A percentile compares a stretch with the other conserved stretches of the same genome.
Evolutionary conservation across 2,888 invertebrate genomes (phyloP).

Genomic region (Oeneis ivallda): DNA sequence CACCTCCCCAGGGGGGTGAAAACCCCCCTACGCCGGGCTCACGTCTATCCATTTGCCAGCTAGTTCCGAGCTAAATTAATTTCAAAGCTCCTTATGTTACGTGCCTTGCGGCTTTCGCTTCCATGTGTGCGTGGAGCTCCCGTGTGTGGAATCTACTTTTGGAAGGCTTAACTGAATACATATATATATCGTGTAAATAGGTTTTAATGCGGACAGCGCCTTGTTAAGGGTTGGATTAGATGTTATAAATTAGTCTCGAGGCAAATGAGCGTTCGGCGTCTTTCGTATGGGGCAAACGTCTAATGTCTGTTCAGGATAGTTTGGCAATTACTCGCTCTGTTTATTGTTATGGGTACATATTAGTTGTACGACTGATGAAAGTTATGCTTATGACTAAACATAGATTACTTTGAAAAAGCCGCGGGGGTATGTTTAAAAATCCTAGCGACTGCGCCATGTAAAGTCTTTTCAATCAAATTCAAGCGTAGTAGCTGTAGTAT

Average conservation of each 20-base stretch:
- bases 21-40: slow-evolving; percentile 64
- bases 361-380: neutral
- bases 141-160: slow-evolving; percentile 64
- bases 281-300: slow-evolving; percentile 40
- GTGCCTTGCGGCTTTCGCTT: slow-evolving; percentile 79
- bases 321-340: slow-evolving; percentile 37
- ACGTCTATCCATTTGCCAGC: slow-evolving; percentile 83
- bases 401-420: slow-evolving; percentile 3
- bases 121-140: slow-evolving; percentile 61
- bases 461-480: no score
- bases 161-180: slow-evolving; percentile 75
- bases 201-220: slow-evolving; percentile 67
- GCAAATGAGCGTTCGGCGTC: slow-evolving; percentile 54
- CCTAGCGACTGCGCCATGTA: neutral
- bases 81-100: slow-evolving; percentile 83
- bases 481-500: no score
- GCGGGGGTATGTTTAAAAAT: neutral
- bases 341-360: slow-evolving; percentile 15
- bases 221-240: slow-evolving; percentile 77
- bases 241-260: slow-evolving; percentile 71
- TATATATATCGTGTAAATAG: slow-evolving; percentile 57
- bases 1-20: slow-evolving; percentile 47
- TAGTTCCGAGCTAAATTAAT: slow-evolving; percentile 83
- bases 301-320: slow-evolving; percentile 39
- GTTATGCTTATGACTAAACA: neutral